Base-by-base conservation (phyloP, 2,797 vertebrate species). In the Scolopax bukidnonensis region DNA sequence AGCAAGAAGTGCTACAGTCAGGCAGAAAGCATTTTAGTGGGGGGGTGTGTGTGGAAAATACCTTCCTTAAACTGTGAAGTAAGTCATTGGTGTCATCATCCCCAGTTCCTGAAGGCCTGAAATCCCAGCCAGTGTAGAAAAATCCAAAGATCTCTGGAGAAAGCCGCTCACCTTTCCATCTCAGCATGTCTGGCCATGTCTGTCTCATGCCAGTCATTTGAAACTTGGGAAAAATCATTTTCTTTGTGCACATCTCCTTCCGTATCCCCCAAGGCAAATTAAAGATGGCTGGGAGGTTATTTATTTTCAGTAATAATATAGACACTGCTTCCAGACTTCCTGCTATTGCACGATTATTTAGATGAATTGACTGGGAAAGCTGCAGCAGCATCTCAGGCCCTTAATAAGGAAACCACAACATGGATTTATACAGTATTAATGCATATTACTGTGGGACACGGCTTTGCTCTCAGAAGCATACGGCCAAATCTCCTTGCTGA, bases 351-450 rank as follows among this genome's bases (percentile, higher is more conserved):
- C 4, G 65, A 95, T 95, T 95, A 78, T 94, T 91, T 87, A 92
- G 95, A 95, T 97, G 95, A 95, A 96, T 95, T 92, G 94, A 71
- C 94, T 68, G 76, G 84, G 75, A 89, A 96, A 97, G 91, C 43
- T 96, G 89, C 91, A 91, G 67, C 94, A 90, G 84, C 78, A 82
- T 94, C 90, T 93, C 75, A 61, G 77, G 67, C 61, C 86, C 91
- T 88, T 92, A 86, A 78, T 93, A 84, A 95, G 89, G 92, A 90
- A 78, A 68, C 65, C 6, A 7, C 64, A 67, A 19, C 77, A 50
- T 12, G 23, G 71, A 78, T 94, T 93, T 89, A 19, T 63, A 27
- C 33, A 15, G 24, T 54, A 71, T 89, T 32, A 38, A 81, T 60
- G 67, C 47, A 10, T 25, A 25, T 40, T 53, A 13, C 51, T 13